A percentile compares a stretch with the other conserved stretches of the same genome.
Conservation (phyloP, 2,888 invertebrate species). For the Therioaphis trifolii region DNA sequence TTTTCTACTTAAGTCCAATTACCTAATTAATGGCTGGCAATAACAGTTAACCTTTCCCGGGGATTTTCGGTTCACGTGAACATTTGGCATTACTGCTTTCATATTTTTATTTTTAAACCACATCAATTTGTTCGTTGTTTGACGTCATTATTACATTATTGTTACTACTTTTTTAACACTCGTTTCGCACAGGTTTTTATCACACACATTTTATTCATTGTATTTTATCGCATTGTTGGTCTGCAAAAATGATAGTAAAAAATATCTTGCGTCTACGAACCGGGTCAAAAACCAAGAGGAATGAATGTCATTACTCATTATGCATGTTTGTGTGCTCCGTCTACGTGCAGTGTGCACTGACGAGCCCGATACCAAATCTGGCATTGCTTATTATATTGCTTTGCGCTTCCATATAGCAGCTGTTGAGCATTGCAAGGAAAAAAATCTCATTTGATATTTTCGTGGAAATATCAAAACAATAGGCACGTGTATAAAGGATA, state of each 20-base stretch:
- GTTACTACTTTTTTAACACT: not conserved
- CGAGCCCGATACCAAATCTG: not conserved
- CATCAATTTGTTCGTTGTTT: constrained; percentile 2
- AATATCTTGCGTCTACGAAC: not conserved
- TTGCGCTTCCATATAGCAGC: not conserved
- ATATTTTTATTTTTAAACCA: constrained; percentile 50
- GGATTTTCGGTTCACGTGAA: not conserved
- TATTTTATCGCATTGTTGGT: constrained; percentile 19
- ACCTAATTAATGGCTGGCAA: not conserved
- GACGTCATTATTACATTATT: constrained; percentile 15
- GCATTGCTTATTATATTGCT: not conserved
- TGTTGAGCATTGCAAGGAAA: too few species aligned
- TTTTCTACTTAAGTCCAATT: too few species aligned
- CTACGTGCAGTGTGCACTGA: not conserved
- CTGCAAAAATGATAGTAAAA: constrained; percentile 16
- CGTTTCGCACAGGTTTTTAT: not conserved
- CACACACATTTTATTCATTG: constrained; percentile 20
- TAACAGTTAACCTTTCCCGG: constrained; percentile 14
- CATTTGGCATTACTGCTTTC: constrained; percentile 38
- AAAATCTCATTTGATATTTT: too few species aligned
- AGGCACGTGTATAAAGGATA: too few species aligned
- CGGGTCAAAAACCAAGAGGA: constrained; percentile 52
- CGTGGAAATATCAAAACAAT: too few species aligned
- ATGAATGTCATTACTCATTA: constrained; percentile 14
- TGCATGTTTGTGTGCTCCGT: not conserved